Evolutionary conservation across 2,797 vertebrate genomes (phyloP), one percentile per base, ranked within the genome.

Genomic region (Petrocephalus sullivani): DNA sequence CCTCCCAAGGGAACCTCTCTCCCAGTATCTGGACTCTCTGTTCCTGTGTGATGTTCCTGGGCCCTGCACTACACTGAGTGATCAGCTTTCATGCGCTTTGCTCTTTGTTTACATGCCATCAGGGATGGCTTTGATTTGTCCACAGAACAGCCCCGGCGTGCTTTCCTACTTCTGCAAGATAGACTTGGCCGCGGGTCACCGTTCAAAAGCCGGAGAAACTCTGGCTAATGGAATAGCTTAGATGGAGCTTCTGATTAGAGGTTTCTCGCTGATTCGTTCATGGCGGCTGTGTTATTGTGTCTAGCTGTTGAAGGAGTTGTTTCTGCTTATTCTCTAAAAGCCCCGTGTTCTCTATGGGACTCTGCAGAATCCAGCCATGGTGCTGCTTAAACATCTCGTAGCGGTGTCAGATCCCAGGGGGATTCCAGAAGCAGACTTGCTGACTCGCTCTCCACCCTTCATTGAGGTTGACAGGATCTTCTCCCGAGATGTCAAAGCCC

Each of bases 1-100:
- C 61, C 78, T 19, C 41, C 37, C 28, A 23, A 14, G 75, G 78
- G 61, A 21, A 87, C 23, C 7, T 16, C 81, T 58, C 19, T 23
- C 37, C n/a, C n/a, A 78, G 88, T 87, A 54, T 89, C 78, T 89
- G 85, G 85, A 85, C 19, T 87, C 89, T 57, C 58, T 56, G 60
- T 87, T 87, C 88, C 88, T 87, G n/a, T 60, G 87, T 54, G 81
- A 85, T 81, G 85, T 88, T 87, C 46, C 37, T 19, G 33, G 85
- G 81, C 83, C 71, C 86, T n/a, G 33, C 14, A 83, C 41, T 88
- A 60, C 37, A 14, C 41, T 84, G 53, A 51, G 71, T 75, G 75
- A 81, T 81, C 53, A 87, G 41, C 86, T 90, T 54, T 82, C 78
- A 67, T 33, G 75, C 37, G n/a, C 3, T 61, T 46, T 78, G 54